Conservation (phyloP, 2,797 vertebrate genomes). For the Tamandua tetradactyla region DNA sequence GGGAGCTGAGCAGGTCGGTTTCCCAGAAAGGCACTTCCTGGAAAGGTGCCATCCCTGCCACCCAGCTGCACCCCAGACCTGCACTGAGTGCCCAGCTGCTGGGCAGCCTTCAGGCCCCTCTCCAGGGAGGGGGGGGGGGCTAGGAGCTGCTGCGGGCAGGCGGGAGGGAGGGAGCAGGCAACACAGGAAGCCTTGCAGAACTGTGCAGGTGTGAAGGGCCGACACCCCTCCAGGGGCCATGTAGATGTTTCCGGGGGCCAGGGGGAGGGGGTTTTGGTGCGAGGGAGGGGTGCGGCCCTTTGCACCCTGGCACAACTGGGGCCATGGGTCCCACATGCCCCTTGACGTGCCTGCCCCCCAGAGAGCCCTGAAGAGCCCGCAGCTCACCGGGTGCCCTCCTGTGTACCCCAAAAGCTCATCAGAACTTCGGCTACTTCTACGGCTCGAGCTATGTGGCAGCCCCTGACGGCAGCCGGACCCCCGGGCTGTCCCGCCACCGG, state of each 20-base stretch:
- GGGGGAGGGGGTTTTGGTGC: too few relatives aligned
- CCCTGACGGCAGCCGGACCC: constrained; percentile 93
- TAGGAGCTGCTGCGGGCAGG: too few relatives aligned
- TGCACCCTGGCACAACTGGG: too few relatives aligned
- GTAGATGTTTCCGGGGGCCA: background rate
- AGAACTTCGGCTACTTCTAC: constrained; percentile 96
- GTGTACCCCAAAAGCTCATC: constrained; percentile 88
- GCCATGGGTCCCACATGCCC: too few relatives aligned
- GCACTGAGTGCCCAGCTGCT: too few relatives aligned
- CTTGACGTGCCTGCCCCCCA: too few relatives aligned
- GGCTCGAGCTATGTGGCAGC: constrained; percentile 96
- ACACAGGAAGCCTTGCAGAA: background rate
- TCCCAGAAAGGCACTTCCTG: background rate
- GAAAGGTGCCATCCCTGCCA: background rate
- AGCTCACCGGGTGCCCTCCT: background rate
- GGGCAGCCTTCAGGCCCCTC: too few relatives aligned
- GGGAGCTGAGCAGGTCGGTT: background rate
- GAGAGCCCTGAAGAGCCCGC: accelerated
- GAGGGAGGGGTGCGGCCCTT: too few relatives aligned
- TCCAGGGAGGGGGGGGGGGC: too few relatives aligned
- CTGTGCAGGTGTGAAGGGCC: background rate
- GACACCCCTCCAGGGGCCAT: background rate
- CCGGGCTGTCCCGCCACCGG: constrained; percentile 91
- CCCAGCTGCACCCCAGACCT: background rate
- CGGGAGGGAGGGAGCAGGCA: background rate